phyloP scores from a whole-genome alignment of 2,113 vertebrate species.

The Jacana jacana region DNA sequence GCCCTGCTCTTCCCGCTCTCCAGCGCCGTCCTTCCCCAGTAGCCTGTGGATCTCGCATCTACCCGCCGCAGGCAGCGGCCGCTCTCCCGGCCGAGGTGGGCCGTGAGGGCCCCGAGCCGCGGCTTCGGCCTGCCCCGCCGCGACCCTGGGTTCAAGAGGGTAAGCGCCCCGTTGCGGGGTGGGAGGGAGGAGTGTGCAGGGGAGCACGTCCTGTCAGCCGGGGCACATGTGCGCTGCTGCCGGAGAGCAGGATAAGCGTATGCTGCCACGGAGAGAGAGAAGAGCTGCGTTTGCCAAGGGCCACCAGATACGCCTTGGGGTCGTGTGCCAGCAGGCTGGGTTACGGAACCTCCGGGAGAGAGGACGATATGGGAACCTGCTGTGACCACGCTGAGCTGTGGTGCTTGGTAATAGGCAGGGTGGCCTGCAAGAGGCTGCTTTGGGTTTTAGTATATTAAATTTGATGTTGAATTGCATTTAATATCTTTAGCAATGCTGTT shows the following conservation, averaged over 20 bases:
- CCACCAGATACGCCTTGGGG: rapidly evolving
- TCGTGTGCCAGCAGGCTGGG: rapidly evolving
- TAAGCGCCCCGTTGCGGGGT: too few species aligned
- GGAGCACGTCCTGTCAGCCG: rapidly evolving
- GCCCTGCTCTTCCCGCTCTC: neutral
- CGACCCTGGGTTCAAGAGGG: too few species aligned
- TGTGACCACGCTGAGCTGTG: neutral
- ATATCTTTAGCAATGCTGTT: rapidly evolving
- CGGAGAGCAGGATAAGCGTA: rapidly evolving
- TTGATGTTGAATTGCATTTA: rapidly evolving
- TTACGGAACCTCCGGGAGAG: rapidly evolving
- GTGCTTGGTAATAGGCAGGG: neutral
- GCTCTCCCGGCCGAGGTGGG: neutral
- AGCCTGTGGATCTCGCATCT: rapidly evolving
- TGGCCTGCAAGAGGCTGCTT: neutral
- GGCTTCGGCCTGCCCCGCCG: neutral
- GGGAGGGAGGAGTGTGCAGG: neutral
- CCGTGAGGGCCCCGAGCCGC: neutral
- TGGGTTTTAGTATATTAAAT: too few species aligned
- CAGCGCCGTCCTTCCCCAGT: neutral
- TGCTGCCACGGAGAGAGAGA: rapidly evolving
- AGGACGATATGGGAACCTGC: rapidly evolving
- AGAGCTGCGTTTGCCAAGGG: rapidly evolving
- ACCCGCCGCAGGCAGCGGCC: neutral
- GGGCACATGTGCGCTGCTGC: rapidly evolving